These are phyloP conservation scores for Trichoplusia ni DNA, from an alignment of 1,140 invertebrate species.

Conservation along the genomic window DNA sequence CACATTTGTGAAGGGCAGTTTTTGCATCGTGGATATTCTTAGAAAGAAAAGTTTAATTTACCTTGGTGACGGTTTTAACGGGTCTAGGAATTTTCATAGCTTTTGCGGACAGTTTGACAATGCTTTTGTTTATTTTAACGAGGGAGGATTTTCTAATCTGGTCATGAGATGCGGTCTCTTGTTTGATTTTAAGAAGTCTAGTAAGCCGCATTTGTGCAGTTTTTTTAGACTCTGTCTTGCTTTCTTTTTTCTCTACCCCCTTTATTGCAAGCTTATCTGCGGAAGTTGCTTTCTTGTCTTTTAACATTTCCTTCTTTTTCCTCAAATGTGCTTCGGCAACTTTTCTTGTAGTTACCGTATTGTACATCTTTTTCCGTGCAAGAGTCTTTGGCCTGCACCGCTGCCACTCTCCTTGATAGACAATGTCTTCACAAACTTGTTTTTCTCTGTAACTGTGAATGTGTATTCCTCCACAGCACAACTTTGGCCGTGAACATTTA, in stretches of 20 bases:
- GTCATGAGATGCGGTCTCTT: neutral
- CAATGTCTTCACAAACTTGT: constrained; percentile 59
- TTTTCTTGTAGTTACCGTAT: constrained; percentile 35
- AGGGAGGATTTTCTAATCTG: neutral
- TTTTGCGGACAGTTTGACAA: neutral
- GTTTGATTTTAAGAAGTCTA: neutral
- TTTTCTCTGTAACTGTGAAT: constrained; percentile 68
- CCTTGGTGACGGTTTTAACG: constrained; percentile 8
- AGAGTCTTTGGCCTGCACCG: constrained; percentile 34
- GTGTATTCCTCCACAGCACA: constrained; percentile 60
- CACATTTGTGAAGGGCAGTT: neutral
- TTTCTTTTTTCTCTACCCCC: constrained; percentile 7
- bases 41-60: constrained; percentile 5
- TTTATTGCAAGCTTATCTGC: constrained; percentile 35
- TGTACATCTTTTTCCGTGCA: constrained; percentile 37
- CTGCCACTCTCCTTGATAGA: constrained; percentile 73
- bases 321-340: constrained; percentile 27
- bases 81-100: neutral
- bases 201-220: neutral
- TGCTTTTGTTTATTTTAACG: neutral
- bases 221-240: neutral
- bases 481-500: constrained; percentile 45
- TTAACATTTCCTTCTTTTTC: constrained; percentile 38
- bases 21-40: no score
- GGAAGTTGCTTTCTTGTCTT: constrained; percentile 37